Evolutionary conservation across 2,888 invertebrate genomes (phyloP).

Genomic region (Cetonia aurata): DNA sequence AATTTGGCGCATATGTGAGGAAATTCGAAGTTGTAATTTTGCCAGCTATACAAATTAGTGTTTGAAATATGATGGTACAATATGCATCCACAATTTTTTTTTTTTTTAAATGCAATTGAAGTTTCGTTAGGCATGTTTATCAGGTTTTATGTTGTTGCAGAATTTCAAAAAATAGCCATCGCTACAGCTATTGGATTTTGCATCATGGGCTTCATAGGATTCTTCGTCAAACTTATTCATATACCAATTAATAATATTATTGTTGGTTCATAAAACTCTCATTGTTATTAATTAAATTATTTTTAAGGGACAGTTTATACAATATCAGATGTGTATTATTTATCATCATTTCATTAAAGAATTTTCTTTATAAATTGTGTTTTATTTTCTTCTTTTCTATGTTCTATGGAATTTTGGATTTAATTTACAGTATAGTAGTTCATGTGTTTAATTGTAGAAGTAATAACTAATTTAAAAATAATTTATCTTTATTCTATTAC

Average conservation of each 20-base stretch:
- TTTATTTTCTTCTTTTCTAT: constrained; percentile 43
- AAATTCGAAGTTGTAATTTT: constrained; percentile 10
- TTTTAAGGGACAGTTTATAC: constrained; percentile 38
- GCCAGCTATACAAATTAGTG: too few species aligned
- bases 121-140: too few species aligned
- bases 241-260: constrained; percentile 99
- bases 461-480: too few species aligned
- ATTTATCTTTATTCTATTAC: too few species aligned
- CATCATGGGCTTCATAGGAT: constrained; percentile 99
- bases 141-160: constrained; percentile 70
- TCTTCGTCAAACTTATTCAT: constrained; percentile 99
- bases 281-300: constrained; percentile 33
- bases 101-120: too few species aligned
- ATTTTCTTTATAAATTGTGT: constrained; percentile 46
- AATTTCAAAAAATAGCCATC: constrained; percentile 99
- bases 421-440: neutral
- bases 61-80: too few species aligned
- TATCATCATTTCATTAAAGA: constrained; percentile 48
- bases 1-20: too few species aligned
- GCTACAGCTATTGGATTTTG: constrained; percentile 99
- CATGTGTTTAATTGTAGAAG: too few species aligned
- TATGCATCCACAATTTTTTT: too few species aligned
- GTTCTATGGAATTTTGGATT: constrained; percentile 10
- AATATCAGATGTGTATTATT: constrained; percentile 41
- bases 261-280: constrained; percentile 78